Base-by-base conservation (phyloP, 92 coral and sea anemone species). In the Bergia puertoricense region DNA sequence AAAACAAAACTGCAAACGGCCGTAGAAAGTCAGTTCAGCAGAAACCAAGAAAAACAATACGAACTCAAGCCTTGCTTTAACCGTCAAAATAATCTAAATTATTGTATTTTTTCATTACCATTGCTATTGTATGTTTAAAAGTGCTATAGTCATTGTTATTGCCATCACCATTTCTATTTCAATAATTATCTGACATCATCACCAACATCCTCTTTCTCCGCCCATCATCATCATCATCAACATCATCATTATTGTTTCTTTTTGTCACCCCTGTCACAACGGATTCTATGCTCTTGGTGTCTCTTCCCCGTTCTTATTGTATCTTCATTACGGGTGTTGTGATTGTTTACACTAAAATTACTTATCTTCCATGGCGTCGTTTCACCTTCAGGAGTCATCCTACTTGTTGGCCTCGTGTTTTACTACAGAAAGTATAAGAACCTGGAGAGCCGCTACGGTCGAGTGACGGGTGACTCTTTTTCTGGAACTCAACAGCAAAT, bases 351-450 rank as follows among this genome's bases (percentile, higher is more conserved):
- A 37, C 77, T 37, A 0, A 39, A 30, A 8, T 74, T 75, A n/a
- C 22, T 22, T 75, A 20, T 15, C 23, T 13, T 0, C 38, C 10
- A 37, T 10, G 9, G 5, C 43, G 16, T 65, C 30, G 3, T n/a
- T 84, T 69, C 22, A 62, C 39, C 45, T 71, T 69, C 65, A 84
- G 87, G 79, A 36, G 1, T 84, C 13, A 56, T 54, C n/a, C 87
- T 84, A 16, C 78, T 84, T 54, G 79, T 48, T 6, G 87, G 87
- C 13, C 41, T 84, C 5, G 78, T 84, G 87, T 84, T 84, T 46
- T 84, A 84, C 87, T 84, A 84, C 79, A 45, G 87, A 14, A 84
- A 84, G 87, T 84, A 84, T 79, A 84, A 84, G 87, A 84, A 71
- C 11, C 87, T 84, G 1, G 87, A 84, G 48, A 71, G 22, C 51